Evolutionary conservation across 1,140 invertebrate genomes (phyloP), one percentile per base, ranked within the genome.

Genomic region (Bombus waltoni): DNA sequence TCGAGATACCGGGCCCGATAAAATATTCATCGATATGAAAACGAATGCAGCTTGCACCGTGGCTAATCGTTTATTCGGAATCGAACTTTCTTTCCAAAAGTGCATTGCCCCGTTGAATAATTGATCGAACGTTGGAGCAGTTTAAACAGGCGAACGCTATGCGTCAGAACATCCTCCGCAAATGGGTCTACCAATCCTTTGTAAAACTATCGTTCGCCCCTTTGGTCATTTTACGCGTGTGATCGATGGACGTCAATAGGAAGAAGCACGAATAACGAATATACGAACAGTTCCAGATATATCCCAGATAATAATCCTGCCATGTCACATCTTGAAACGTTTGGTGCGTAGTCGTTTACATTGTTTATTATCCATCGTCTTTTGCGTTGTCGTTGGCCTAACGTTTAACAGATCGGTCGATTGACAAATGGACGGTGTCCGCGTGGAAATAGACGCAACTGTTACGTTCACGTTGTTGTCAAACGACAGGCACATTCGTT

Each of bases 251-350:
- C 65, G 59, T 74, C 32, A 72, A 81, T 76, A 44, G 35, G 66
- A 75, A 59, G 79, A 38, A 53, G 78, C 40, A 83, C 76, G 88
- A 81, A 90, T 90, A 87, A 90, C 87, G 81, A 90, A 90, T 89
- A 68, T 72, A 81, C 40, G 80, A 85, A n/a, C 38, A 71, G 68
- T 84, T 85, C 73, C 77, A 77, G 85, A 73, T 90, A 90, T n/a
- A 59, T 59, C 40, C 25, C 32, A 83, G 88, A 89, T 89, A 89
- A 89, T 81, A 71, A 89, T 89, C 76, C 88, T 65, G 81, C 85
- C 47, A n/a, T 87, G 88, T 90, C 88, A 90, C 32, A 84, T 72
- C 73, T 57, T n/a, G 66, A 25, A 81, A 76, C 38, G 32, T 57
- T 87, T 70, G 62, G 38, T 18, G 59, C 76, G 38, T 10, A 59